phyloP scores from a whole-genome alignment of 2,113 vertebrate genomes.

The Cinclus mexicanus region DNA sequence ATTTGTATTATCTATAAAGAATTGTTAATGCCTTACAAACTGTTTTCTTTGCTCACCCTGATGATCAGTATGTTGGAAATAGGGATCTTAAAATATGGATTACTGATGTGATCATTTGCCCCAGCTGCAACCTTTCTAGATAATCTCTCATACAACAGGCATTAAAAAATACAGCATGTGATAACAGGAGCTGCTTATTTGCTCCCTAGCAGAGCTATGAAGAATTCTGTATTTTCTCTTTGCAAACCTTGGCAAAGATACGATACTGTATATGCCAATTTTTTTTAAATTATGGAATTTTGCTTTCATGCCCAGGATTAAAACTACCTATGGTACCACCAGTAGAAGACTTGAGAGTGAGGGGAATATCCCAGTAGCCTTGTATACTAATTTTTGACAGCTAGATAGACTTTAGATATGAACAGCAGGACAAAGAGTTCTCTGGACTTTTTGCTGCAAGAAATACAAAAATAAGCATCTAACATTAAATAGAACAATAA shows the following conservation, averaged over 20 bases:
- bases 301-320: constrained; percentile 27
- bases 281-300: constrained; percentile 42
- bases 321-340: constrained; percentile 23
- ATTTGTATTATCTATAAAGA: background rate
- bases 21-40: background rate
- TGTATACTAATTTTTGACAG: background rate
- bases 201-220: constrained; percentile 24
- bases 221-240: constrained; percentile 52
- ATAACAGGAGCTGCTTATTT: constrained; percentile 40
- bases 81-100: background rate
- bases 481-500: background rate
- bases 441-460: background rate
- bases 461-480: background rate
- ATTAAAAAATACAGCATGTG: constrained; percentile 20
- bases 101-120: constrained; percentile 25
- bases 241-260: constrained; percentile 58
- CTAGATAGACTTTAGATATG: background rate
- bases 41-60: background rate
- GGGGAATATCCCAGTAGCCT: background rate
- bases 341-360: background rate
- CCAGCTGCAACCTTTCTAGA: constrained; percentile 1
- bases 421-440: background rate
- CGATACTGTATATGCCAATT: constrained; percentile 32
- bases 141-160: constrained; percentile 33
- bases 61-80: background rate